phyloP scores from a whole-genome alignment of 2,113 vertebrate species.

The Vicugna pacos region DNA sequence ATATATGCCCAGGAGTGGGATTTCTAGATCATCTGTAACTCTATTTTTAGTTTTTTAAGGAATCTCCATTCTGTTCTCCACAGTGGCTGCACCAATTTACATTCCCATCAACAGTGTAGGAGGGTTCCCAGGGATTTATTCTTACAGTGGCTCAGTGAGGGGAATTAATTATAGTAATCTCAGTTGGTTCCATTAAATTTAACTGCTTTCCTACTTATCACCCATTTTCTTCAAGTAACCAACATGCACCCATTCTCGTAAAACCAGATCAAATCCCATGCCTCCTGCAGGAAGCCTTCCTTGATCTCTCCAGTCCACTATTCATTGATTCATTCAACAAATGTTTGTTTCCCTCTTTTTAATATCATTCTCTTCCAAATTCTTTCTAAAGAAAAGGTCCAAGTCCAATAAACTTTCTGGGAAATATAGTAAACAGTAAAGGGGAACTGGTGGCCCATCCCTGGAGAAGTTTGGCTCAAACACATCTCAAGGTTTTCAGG shows the following conservation, averaged over 20 bases:
- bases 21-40: too few species aligned
- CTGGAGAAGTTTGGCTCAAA: neutral
- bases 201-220: neutral
- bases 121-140: neutral
- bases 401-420: neutral
- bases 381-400: neutral
- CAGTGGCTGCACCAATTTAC: too few species aligned
- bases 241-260: neutral
- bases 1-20: too few species aligned
- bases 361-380: neutral
- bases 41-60: too few species aligned
- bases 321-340: neutral
- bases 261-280: neutral
- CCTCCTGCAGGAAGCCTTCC: neutral
- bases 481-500: neutral
- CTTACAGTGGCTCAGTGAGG: neutral
- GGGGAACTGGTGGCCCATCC: neutral
- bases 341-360: neutral
- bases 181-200: neutral
- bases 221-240: neutral
- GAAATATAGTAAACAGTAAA: neutral
- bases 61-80: too few species aligned
- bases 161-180: neutral
- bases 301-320: neutral
- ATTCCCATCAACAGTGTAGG: too few species aligned